Base-by-base conservation (phyloP, 2,888 invertebrate species). In the Masnerella sp. region DNA sequence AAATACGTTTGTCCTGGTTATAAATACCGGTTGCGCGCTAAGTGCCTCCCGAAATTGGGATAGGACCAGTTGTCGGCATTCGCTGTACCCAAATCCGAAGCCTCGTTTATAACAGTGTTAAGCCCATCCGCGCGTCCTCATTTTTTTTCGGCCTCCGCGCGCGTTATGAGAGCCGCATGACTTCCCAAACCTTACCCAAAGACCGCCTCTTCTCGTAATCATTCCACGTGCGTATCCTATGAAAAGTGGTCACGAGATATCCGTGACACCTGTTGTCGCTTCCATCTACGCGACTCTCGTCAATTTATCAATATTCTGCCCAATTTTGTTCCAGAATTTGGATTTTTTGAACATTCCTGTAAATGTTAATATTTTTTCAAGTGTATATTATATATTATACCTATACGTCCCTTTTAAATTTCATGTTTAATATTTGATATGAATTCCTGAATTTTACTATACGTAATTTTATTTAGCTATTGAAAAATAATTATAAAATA, bases 41-140 rank as follows among this genome's bases (percentile, higher is more conserved):
- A 68, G 30, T 54, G 43, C 52, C 56, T 45, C 74, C 59, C 56
- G 74, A 78, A 82, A 80, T 81, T 77, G 76, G 77, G 77, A 78
- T 80, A 74, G 76, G 74, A 74, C 74, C 51, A 58, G 59, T 77
- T 69, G 56, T 74, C 62, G 54, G 40, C 58, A 49, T 54, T 58
- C 58, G 76, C 61, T 68, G 68, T 70, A 77, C 68, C 77, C 76
- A 78, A 82, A 83, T 81, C 77, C 80, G 82, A 80, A 79, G 80
- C 79, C 78, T 74, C 75, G 78, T 76, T 58, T 65, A 73, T 54
- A 47, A 49, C 34, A 70, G 45, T 54, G 51, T 68, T 49, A 72
- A 77, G 68, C 69, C 74, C 75, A 72, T 72, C 74, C 80, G 82
- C 76, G 79, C 83, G 83, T 81, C 83, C 83, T 82, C 83, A 83